A percentile compares a stretch with the other conserved stretches of the same genome.
phyloP scores from a whole-genome alignment of 2,797 vertebrate genomes.

The Molossus alvarezi region DNA sequence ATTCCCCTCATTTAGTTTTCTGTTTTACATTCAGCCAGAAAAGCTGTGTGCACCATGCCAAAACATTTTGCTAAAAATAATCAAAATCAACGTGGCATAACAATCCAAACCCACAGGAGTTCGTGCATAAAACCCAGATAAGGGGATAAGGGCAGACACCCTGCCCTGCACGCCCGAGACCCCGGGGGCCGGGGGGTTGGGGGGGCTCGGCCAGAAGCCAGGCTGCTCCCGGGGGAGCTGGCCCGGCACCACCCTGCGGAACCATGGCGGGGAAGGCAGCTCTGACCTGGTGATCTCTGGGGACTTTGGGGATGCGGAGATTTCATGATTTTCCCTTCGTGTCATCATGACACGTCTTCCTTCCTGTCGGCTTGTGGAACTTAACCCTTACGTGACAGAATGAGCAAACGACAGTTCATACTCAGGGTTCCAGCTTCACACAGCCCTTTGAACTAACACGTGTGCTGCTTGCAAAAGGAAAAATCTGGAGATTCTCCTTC shows the following conservation, averaged over 20 bases:
- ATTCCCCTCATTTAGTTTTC: neutral
- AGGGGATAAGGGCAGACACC: neutral
- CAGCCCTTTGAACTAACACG: neutral
- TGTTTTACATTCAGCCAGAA: neutral
- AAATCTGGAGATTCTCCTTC: neutral
- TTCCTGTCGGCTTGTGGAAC: too few species aligned
- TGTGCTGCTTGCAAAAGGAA: neutral
- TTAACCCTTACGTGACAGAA: neutral
- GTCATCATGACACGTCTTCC: neutral
- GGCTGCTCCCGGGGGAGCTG: fast-evolving
- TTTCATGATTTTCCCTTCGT: neutral
- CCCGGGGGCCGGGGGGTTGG: too few species aligned
- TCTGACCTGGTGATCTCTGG: fast-evolving
- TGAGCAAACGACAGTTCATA: neutral
- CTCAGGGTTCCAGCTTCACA: neutral
- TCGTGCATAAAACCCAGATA: neutral
- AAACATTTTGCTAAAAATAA: neutral
- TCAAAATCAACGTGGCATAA: neutral
- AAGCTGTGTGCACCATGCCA: neutral
- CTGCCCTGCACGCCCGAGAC: fast-evolving
- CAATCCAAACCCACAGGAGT: neutral
- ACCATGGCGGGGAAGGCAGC: too few species aligned
- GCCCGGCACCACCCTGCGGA: neutral
- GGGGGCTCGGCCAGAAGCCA: neutral
- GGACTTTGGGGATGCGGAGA: neutral